These are phyloP conservation scores for Odontothrips loti DNA, from an alignment of 2,888 invertebrate genomes.

Conservation along the genomic window DNA sequence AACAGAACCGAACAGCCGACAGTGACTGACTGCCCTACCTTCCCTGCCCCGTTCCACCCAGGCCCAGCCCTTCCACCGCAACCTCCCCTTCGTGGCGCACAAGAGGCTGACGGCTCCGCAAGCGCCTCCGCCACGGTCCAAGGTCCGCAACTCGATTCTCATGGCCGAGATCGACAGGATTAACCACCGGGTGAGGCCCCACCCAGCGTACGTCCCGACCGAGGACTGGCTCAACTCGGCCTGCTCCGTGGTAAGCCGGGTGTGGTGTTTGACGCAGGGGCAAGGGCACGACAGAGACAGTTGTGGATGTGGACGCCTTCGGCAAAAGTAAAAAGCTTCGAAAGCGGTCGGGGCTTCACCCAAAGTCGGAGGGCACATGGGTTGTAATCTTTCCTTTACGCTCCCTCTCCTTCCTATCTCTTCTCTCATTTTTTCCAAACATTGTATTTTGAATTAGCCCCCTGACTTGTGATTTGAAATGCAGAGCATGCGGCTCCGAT, in stretches of 20 bases:
- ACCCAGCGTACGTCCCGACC: constrained; percentile 59
- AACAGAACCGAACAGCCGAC: background rate
- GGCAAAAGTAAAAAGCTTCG: background rate
- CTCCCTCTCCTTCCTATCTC: background rate
- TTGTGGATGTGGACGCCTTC: constrained; percentile 27
- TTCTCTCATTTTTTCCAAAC: background rate
- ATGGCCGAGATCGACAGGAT: constrained; percentile 66
- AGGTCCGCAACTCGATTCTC: constrained; percentile 48
- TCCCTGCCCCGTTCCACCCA: constrained; percentile 25
- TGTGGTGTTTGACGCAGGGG: constrained; percentile 41
- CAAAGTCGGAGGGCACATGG: background rate
- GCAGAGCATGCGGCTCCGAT: background rate
- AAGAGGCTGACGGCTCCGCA: constrained; percentile 46
- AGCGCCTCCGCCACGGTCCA: constrained; percentile 32
- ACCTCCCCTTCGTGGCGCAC: constrained; percentile 49
- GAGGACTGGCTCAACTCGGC: constrained; percentile 76
- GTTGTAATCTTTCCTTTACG: background rate
- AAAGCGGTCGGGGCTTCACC: background rate
- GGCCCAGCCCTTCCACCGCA: constrained; percentile 36
- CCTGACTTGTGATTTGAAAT: background rate
- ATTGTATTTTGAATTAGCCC: background rate
- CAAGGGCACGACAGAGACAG: background rate
- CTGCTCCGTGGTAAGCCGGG: constrained; percentile 62
- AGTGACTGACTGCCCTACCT: background rate
- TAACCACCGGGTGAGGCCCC: constrained; percentile 60